A percentile compares a stretch with the other conserved stretches of the same genome.
These are phyloP conservation scores for Gortyna flavago DNA, from an alignment of 2,888 invertebrate genomes.

Conservation along the genomic window DNA sequence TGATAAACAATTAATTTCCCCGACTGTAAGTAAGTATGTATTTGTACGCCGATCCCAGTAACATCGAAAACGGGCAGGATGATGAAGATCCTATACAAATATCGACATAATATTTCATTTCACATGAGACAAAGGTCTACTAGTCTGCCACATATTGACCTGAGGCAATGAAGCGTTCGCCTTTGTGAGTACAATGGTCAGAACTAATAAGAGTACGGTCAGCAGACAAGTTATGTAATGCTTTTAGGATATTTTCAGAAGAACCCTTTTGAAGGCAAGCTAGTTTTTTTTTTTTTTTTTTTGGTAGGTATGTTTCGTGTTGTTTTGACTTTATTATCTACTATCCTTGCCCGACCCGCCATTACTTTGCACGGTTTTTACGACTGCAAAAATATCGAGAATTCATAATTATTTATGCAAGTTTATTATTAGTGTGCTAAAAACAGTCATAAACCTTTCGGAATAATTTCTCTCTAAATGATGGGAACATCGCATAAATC, in stretches of 20 bases:
- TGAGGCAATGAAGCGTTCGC: constrained; percentile 11
- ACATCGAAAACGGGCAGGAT: no score
- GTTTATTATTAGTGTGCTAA: neutral
- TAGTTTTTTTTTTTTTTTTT: no score
- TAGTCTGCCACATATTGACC: constrained; percentile 27
- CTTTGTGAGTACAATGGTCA: constrained; percentile 12
- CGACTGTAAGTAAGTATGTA: neutral
- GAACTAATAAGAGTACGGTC: constrained; percentile 30
- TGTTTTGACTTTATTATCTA: neutral
- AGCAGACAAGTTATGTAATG: neutral
- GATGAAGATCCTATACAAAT: neutral
- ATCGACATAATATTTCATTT: constrained; percentile 30
- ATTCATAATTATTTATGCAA: neutral
- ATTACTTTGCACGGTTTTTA: neutral
- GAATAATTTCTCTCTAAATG: neutral
- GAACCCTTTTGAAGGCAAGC: neutral
- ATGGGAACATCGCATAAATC: neutral
- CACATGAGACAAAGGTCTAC: neutral
- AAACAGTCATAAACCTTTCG: neutral
- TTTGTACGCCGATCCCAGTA: neutral
- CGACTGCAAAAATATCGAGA: neutral
- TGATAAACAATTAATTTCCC: no score
- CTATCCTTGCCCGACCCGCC: neutral
- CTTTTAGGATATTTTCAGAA: neutral
- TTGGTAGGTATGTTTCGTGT: neutral